Conservation (phyloP, 2,113 vertebrate species). For the Anhinga rufa region DNA sequence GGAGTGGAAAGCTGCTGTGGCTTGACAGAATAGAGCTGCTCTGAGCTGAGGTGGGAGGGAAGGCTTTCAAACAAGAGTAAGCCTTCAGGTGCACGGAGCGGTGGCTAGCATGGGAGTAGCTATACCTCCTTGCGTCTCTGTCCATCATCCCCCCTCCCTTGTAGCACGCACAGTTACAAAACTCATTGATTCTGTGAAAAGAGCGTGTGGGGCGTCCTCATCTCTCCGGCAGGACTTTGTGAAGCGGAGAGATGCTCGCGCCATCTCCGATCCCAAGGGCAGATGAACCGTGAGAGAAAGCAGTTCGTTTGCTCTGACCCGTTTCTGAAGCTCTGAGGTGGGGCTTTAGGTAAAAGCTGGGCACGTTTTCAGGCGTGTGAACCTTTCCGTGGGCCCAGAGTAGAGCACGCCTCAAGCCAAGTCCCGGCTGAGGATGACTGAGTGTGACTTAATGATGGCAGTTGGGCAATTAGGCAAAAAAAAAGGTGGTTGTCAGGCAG, state of each 20-base stretch:
- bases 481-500: background rate
- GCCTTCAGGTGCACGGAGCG: accelerated
- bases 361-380: accelerated
- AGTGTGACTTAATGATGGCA: background rate
- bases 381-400: background rate
- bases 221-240: background rate
- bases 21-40: background rate
- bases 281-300: background rate
- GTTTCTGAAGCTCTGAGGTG: background rate
- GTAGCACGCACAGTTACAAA: background rate
- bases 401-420: background rate
- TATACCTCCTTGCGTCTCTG: background rate
- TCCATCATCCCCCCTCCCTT: background rate
- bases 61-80: background rate
- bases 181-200: background rate
- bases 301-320: too few species aligned
- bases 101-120: background rate
- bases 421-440: background rate
- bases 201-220: accelerated
- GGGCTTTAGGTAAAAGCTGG: background rate
- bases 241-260: background rate
- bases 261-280: background rate
- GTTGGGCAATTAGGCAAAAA: background rate
- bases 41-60: background rate
- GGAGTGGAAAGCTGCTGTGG: background rate